Conservation (phyloP, 2,888 invertebrate species). For the Limnephilus rhombicus region DNA sequence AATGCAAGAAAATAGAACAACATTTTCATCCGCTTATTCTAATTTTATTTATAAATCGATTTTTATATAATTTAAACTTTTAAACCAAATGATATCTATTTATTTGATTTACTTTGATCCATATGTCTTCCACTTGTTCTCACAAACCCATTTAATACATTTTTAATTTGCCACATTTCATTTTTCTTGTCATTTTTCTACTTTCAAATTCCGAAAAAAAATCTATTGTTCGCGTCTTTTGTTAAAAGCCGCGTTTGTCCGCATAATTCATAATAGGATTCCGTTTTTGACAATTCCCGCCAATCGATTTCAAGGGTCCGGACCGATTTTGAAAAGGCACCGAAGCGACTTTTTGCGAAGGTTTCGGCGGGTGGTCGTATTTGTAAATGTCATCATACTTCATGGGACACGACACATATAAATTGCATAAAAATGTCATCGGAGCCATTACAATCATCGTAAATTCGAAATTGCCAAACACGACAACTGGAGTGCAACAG, state of each 20-base stretch:
- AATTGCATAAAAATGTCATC: slow-evolving; percentile 66
- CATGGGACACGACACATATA: slow-evolving; percentile 53
- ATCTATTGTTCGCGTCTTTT: slow-evolving; percentile 43
- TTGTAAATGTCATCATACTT: slow-evolving; percentile 64
- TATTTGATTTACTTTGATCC: not conserved
- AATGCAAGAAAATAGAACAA: too few relatives aligned
- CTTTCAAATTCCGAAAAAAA: slow-evolving; percentile 6
- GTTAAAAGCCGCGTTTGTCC: slow-evolving; percentile 55
- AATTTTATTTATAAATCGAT: too few relatives aligned
- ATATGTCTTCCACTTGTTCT: not conserved
- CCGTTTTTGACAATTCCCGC: slow-evolving; percentile 58
- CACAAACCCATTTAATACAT: slow-evolving; percentile 41
- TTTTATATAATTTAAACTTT: too few relatives aligned
- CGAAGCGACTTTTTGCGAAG: slow-evolving; percentile 51
- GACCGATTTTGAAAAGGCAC: slow-evolving; percentile 13
- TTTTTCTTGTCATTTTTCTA: slow-evolving; percentile 37
- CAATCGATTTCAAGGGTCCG: slow-evolving; percentile 48
- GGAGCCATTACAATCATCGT: slow-evolving; percentile 56
- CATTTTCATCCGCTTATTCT: too few relatives aligned
- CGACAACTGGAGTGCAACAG: not conserved
- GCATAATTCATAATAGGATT: slow-evolving; percentile 60
- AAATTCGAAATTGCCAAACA: slow-evolving; percentile 54
- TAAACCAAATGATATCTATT: not conserved
- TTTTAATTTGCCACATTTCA: slow-evolving; percentile 51
- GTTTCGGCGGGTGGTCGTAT: slow-evolving; percentile 64